Evolutionary conservation across 2,888 invertebrate species (phyloP).

Genomic region (Phytoseiulus persimilis): DNA sequence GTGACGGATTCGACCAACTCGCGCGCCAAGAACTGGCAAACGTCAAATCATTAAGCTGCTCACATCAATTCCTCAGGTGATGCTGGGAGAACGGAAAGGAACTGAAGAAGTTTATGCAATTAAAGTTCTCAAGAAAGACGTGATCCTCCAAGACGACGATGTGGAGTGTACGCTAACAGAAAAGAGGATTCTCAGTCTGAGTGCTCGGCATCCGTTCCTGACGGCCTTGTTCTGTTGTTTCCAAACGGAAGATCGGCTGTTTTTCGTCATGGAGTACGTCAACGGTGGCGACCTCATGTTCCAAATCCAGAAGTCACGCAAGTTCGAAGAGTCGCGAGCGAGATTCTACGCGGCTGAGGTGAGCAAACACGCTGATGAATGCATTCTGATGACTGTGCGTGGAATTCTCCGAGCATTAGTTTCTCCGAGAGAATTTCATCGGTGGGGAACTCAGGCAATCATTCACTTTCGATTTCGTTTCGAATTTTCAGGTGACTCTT

Average conservation of each 20-base stretch:
- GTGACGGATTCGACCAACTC: too few species aligned
- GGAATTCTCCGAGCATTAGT: too few species aligned
- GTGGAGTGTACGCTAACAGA: constrained; percentile 99
- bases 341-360: constrained; percentile 91
- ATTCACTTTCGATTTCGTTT: too few species aligned
- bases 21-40: too few species aligned
- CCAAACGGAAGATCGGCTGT: constrained; percentile 88
- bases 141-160: constrained; percentile 96
- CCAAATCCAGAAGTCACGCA: constrained; percentile 94
- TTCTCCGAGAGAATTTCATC: too few species aligned
- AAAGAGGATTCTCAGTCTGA: constrained; percentile 86
- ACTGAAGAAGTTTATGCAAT: constrained; percentile 70
- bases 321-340: constrained; percentile 89
- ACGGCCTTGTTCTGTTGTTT: constrained; percentile 94
- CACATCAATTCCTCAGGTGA: constrained; percentile 59
- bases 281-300: constrained; percentile 98
- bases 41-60: neutral
- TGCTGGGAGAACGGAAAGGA: constrained; percentile 88
- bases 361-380: too few species aligned
- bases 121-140: constrained; percentile 86
- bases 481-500: constrained; percentile 70
- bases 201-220: constrained; percentile 95
- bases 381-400: too few species aligned
- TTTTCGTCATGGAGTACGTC: constrained; percentile 99
- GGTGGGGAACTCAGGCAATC: too few species aligned